A percentile compares a stretch with the other conserved stretches of the same genome.
These are phyloP conservation scores for Crocallis elinguaria DNA, from an alignment of 2,888 invertebrate species.

Conservation along the genomic window DNA sequence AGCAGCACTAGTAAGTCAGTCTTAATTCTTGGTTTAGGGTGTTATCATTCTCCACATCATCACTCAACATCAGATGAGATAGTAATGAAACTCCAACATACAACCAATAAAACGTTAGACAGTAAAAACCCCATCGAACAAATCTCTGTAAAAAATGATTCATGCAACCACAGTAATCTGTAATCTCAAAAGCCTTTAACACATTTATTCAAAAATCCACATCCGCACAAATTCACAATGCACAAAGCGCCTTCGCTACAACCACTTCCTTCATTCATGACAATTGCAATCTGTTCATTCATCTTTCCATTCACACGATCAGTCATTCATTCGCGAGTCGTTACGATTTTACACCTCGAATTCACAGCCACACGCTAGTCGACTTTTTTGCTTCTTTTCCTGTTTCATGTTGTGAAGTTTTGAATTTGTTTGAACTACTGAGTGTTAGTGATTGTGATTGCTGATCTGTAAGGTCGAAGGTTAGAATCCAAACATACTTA, in stretches of 20 bases:
- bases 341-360: slow-evolving; percentile 14
- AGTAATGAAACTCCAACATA: no score
- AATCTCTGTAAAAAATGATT: no score
- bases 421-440: not conserved
- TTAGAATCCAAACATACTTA: no score
- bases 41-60: no score
- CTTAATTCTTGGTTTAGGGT: no score
- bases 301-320: slow-evolving; percentile 17
- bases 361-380: slow-evolving; percentile 9
- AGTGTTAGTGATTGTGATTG: no score
- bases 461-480: no score
- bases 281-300: slow-evolving; percentile 20
- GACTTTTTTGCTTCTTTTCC: not conserved
- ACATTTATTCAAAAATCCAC: slow-evolving; percentile 13
- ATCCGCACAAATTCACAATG: slow-evolving; percentile 19
- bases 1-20: no score
- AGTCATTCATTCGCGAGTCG: slow-evolving; percentile 18
- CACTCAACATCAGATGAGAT: no score
- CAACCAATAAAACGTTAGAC: no score
- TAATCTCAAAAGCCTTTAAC: slow-evolving; percentile 5
- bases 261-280: slow-evolving; percentile 9
- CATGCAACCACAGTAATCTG: not conserved
- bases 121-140: no score
- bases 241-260: slow-evolving; percentile 11
- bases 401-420: not conserved